A percentile compares a stretch with the other conserved stretches of the same genome.
Evolutionary conservation across 2,113 vertebrate genomes (phyloP).

Genomic region (Silurus asotus): DNA sequence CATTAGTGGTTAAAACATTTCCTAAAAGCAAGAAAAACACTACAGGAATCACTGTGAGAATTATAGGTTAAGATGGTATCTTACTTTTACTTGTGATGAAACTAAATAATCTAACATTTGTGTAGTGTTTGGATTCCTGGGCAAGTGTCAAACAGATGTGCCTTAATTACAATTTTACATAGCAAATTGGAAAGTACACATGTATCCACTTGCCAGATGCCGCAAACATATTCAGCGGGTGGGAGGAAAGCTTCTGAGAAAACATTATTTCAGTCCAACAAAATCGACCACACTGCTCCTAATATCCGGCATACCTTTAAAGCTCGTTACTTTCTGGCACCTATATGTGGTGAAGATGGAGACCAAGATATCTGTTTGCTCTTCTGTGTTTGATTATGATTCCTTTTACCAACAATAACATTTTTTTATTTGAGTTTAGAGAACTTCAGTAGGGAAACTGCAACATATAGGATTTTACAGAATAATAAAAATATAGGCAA

Average conservation of each 20-base stretch:
- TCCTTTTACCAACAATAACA: background rate
- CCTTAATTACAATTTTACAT: slow-evolving; percentile 63
- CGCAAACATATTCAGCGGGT: slow-evolving; percentile 53
- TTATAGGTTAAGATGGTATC: background rate
- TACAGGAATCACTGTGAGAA: background rate
- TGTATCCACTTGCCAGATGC: slow-evolving; percentile 67
- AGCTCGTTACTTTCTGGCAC: slow-evolving; percentile 43
- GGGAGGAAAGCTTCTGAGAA: slow-evolving; percentile 59
- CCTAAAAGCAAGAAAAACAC: background rate
- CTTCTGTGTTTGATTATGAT: slow-evolving; percentile 42
- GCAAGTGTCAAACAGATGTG: slow-evolving; percentile 70
- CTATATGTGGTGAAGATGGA: slow-evolving; percentile 42
- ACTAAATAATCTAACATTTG: slow-evolving; percentile 61
- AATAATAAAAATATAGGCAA: slow-evolving; percentile 42
- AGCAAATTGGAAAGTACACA: slow-evolving; percentile 62
- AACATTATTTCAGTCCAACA: slow-evolving; percentile 60
- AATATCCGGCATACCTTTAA: slow-evolving; percentile 45
- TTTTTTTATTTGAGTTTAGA: slow-evolving; percentile 17
- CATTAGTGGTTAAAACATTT: background rate
- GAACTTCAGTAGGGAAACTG: slow-evolving; percentile 4
- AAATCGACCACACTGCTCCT: slow-evolving; percentile 53
- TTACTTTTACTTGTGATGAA: slow-evolving; percentile 58
- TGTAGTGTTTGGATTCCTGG: slow-evolving; percentile 55
- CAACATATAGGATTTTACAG: slow-evolving; percentile 23
- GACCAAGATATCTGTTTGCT: slow-evolving; percentile 33